Conservation (phyloP, 2,113 vertebrate genomes). For the Dinomys branickii region DNA sequence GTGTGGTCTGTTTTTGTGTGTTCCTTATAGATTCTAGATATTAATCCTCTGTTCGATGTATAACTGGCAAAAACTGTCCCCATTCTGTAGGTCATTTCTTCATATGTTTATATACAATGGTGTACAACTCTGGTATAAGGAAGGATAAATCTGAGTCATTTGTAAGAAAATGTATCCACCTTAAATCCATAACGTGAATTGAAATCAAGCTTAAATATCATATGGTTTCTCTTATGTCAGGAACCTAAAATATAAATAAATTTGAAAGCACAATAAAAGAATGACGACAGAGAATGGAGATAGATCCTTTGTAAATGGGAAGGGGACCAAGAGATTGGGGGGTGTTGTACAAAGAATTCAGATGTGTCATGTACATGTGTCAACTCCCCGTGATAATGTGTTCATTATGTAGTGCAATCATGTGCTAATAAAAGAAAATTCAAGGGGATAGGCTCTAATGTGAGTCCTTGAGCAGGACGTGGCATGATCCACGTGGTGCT, state of each 20-base stretch:
- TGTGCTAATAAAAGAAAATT: neutral
- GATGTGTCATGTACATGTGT: neutral
- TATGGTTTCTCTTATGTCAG: neutral
- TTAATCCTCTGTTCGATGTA: neutral
- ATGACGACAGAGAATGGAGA: neutral
- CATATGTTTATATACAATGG: neutral
- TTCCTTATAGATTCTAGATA: neutral
- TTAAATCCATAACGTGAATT: neutral
- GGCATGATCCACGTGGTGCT: neutral
- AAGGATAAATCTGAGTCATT: neutral
- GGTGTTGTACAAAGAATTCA: neutral
- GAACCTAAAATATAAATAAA: neutral
- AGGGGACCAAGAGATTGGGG: neutral
- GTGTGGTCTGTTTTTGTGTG: neutral
- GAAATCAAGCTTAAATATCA: neutral
- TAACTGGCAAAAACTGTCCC: neutral
- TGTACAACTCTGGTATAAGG: neutral
- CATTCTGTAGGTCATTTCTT: neutral
- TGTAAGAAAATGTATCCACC: neutral
- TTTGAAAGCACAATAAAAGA: neutral
- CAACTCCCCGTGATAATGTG: neutral
- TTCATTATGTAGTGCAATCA: neutral
- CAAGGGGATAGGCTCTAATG: neutral
- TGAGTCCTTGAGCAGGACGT: neutral
- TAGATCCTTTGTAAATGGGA: neutral